Base-by-base conservation (phyloP, 1,140 invertebrate genomes). In the Panagrolaimus sp. region DNA sequence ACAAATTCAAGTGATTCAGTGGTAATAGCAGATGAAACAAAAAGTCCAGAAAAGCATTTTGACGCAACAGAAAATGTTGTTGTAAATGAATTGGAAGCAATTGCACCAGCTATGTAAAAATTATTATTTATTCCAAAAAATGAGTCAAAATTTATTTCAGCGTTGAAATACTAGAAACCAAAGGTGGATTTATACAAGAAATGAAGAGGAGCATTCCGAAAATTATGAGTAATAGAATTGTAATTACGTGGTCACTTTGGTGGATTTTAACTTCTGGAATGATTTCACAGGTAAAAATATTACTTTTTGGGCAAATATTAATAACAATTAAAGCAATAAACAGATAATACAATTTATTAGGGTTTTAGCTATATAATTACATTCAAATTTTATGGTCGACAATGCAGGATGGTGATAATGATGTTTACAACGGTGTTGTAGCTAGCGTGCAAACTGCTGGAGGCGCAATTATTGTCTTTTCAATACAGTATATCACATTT, bases 201-300 rank as follows among this genome's bases (percentile, higher is more conserved):
- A 66, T 57, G 8, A 65, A 48, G 25, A 42, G 23, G 67, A 73
- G 61, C 46, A 67, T 63, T 46, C 45, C n/a, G 46, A 81, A 85
- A 43, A 89, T 90, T 27, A 93, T 90, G 83, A 86, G 87, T 0
- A 88, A 90, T 79, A 75, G 78, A 0, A 88, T 88, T 63, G 87
- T 92, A 5, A 44, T 92, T 0, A 90, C 90, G 76, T 94, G 92
- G 92, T 92, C 90, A 0, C 79, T 91, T n/a, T 91, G 92, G 89
- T 92, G 91, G 88, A 88, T 91, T 0, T 84, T 84, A n/a, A 87
- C 89, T 0, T 87, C 90, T 9, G 90, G 90, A 73, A 89, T 91
- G 9, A 91, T 89, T 84, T 87, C 90, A n/a, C 84, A 86, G 38
- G 53, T 48, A 53, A n/a, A 38, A 38, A 38, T 38, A 38, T 2